Conservation (phyloP, 1,140 invertebrate species). For the Drosophila serrata region DNA sequence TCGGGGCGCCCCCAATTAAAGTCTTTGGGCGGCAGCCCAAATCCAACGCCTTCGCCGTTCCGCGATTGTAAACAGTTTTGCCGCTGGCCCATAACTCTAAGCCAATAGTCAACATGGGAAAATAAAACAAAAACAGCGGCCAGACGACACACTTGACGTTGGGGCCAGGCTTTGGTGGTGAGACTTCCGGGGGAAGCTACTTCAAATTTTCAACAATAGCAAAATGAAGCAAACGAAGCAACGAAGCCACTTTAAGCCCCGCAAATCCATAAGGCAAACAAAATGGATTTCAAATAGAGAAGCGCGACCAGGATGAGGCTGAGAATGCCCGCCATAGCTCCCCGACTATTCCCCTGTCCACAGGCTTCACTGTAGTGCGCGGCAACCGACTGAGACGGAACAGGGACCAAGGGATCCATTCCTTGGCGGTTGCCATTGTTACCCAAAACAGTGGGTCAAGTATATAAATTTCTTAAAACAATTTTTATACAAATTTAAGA, state of each 20-base stretch:
- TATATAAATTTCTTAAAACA: neutral
- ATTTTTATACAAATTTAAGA: neutral
- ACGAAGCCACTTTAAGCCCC: constrained; percentile 83
- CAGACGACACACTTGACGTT: constrained; percentile 65
- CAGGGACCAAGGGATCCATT: constrained; percentile 30
- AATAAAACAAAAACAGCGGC: constrained; percentile 77
- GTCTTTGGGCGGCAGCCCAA: constrained; percentile 48
- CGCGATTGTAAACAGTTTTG: constrained; percentile 70
- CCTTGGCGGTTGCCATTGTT: constrained; percentile 68
- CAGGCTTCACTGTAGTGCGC: constrained; percentile 24
- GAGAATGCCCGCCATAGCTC: constrained; percentile 23
- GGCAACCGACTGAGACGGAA: constrained; percentile 15
- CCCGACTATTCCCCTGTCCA: neutral
- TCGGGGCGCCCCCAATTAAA: constrained; percentile 68
- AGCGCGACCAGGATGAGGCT: constrained; percentile 48
- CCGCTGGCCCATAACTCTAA: constrained; percentile 75
- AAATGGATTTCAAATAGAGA: constrained; percentile 82
- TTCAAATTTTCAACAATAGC: constrained; percentile 81
- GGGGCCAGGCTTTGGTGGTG: constrained; percentile 2
- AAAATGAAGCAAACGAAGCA: constrained; percentile 82
- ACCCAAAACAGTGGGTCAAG: constrained; percentile 29
- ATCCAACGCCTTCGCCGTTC: constrained; percentile 29
- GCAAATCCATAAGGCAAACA: constrained; percentile 85
- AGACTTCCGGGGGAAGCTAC: constrained; percentile 13
- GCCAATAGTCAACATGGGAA: constrained; percentile 81